Evolutionary conservation across 2,888 invertebrate species (phyloP), one percentile per base, ranked within the genome.

Genomic region (Bhutanitis thaidina): DNA sequence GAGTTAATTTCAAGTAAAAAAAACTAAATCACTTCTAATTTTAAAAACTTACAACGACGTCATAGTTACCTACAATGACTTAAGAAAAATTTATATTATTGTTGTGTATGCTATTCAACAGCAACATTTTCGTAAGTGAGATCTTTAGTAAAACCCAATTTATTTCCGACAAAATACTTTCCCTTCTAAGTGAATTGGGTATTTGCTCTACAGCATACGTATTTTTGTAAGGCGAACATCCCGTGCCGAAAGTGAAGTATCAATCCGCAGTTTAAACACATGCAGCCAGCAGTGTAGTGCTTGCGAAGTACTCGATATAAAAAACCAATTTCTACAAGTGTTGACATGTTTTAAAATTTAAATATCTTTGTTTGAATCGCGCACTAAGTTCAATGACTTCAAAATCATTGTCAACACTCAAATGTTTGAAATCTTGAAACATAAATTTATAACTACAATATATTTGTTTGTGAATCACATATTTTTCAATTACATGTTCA

Each of bases 251-350:
- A 45, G 30, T 51, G 35, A 46, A 51, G 51, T 41, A 36, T 41
- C 51, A 29, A 36, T 36, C 40, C 45, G 45, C 51, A 46, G 35
- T 50, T 50, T 36, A 36, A 51, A 46, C 45, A 51, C 43, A 27
- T 36, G 45, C 45, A 40, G 29, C 29, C 40, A 10, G 13, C 30
- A 20, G 35, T 51, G 30, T 46, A 51, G 51, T 51, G 51, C 41
- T 51, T 51, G 51, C 51, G 3, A 40, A 51, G 45, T 51, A 45
- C 51, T 51, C 45, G n/a, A 51, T 40, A 51, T 41, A 46, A 36
- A 36, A 51, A 50, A 44, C 30, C 43, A 40, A 51, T 51, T 43
- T 51, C 12, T 34, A 30, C 30, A 36, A 51, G 51, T 46, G 41
- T 41, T 41, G 13, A 51, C 40, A 41, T 46, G 25, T 37, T 51